Base-by-base conservation (phyloP, 1,140 invertebrate genomes). In the Drosophila baimaii region DNA sequence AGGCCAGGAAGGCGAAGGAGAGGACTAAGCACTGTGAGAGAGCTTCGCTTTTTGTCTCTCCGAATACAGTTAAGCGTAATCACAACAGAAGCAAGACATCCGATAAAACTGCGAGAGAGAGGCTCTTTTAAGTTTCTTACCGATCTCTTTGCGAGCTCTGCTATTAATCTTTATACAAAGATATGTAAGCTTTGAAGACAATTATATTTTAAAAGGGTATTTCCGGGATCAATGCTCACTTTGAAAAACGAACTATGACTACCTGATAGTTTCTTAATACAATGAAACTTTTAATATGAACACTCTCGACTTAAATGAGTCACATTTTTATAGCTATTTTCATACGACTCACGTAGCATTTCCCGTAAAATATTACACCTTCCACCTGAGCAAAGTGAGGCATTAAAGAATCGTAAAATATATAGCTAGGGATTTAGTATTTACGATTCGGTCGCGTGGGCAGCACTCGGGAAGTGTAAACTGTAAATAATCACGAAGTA, bases 381-480 rank as follows among this genome's bases (percentile, higher is more conserved):
- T 23, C 19, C n/a, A 41, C 39, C 19, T 44, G 29, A 15, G 47
- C 41, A 59, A 73, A 66, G 29, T 73, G 52, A 69, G 44, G 72
- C 79, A 78, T 81, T 86, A 78, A 59, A 61, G 62, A 71, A 64
- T 75, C 79, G 70, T 86, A 68, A 82, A 81, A 82, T n/a, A 55
- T 62, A 37, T 65, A 13, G 27, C 68, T 29, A n/a, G 35, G 35
- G 33, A 76, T 29, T 33, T 7, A 3, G 29, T 71, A 76, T 85
- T 79, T 82, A 79, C 75, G 82, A 88, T 78, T 49, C 31, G 25
- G 57, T 81, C 79, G 79, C 82, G 82, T 82, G 82, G 69, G 79
- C 47, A 61, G 61, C 29, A 58, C 37, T 66, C 61, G 81, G 55
- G 46, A 79, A 69, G 71, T 71, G 71, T 63, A 81, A 82, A 63